A percentile compares a stretch with the other conserved stretches of the same genome.
Evolutionary conservation across 2,113 vertebrate species (phyloP).

Genomic region (Urocynchramus pylzowi): DNA sequence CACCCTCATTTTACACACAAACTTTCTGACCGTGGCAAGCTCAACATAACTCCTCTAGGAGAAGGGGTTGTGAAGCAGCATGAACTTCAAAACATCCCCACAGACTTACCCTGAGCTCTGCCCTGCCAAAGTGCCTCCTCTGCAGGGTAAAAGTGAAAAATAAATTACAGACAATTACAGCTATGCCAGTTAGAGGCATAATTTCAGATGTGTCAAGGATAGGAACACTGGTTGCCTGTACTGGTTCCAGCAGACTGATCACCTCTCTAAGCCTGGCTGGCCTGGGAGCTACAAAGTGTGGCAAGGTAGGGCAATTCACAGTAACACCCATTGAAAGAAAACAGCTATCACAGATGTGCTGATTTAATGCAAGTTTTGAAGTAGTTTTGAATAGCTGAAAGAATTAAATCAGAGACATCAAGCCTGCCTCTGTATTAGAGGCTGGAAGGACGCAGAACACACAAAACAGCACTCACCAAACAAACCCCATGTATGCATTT

Average conservation of each 20-base stretch:
- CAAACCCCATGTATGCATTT: rapidly evolving
- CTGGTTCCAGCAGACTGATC: neutral
- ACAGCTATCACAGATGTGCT: neutral
- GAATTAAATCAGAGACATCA: neutral
- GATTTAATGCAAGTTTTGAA: neutral
- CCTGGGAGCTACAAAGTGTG: neutral
- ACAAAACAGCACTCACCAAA: neutral
- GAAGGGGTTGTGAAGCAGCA: neutral
- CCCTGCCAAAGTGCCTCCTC: neutral
- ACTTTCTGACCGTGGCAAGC: neutral
- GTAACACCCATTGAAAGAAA: neutral
- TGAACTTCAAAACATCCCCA: rapidly evolving
- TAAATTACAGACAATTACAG: neutral
- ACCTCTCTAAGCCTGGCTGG: neutral
- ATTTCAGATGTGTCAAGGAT: neutral
- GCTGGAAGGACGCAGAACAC: neutral
- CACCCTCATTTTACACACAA: neutral
- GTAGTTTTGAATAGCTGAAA: neutral
- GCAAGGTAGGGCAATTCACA: neutral
- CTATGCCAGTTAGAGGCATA: neutral
- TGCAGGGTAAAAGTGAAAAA: neutral
- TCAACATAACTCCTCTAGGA: neutral
- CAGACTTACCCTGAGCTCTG: neutral
- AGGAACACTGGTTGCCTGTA: neutral
- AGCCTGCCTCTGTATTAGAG: neutral